phyloP scores from a whole-genome alignment of 2,888 invertebrate genomes.

The Clivina fossor region DNA sequence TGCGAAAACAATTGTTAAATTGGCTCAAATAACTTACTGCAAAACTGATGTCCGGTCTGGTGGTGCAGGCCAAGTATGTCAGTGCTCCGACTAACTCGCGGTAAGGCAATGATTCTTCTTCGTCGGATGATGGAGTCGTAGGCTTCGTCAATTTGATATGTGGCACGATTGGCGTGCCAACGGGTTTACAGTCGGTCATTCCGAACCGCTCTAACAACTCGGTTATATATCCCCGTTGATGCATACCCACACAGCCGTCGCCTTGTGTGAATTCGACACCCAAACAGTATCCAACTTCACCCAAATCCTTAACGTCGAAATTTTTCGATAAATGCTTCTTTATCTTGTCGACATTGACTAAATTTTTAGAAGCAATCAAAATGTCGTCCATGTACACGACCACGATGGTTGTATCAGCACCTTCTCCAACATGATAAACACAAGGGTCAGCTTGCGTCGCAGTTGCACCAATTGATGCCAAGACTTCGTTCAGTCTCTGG shows the following conservation, averaged over 20 bases:
- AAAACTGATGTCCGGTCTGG: conserved; percentile 25
- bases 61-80: conserved; percentile 35
- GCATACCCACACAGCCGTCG: conserved; percentile 28
- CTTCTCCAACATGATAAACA: conserved; percentile 4
- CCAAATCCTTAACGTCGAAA: conserved; percentile 34
- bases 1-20: conserved; percentile 5
- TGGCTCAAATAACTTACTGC: conserved; percentile 3
- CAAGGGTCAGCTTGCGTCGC: conserved; percentile 2
- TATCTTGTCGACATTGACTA: neutral
- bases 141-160: conserved; percentile 29
- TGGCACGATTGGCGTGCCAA: conserved; percentile 38
- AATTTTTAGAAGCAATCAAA: neutral
- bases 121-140: conserved; percentile 12
- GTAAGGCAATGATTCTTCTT: conserved; percentile 31
- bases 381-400: conserved; percentile 8
- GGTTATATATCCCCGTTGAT: conserved; percentile 40
- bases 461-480: neutral
- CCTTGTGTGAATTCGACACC: conserved; percentile 40
- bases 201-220: conserved; percentile 41
- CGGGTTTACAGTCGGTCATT: conserved; percentile 43
- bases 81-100: conserved; percentile 36
- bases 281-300: conserved; percentile 37
- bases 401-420: neutral
- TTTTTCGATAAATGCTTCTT: neutral
- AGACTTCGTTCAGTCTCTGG: conserved; percentile 16